Base-by-base conservation (phyloP, 2,888 invertebrate species). In the Laothoe populi region DNA sequence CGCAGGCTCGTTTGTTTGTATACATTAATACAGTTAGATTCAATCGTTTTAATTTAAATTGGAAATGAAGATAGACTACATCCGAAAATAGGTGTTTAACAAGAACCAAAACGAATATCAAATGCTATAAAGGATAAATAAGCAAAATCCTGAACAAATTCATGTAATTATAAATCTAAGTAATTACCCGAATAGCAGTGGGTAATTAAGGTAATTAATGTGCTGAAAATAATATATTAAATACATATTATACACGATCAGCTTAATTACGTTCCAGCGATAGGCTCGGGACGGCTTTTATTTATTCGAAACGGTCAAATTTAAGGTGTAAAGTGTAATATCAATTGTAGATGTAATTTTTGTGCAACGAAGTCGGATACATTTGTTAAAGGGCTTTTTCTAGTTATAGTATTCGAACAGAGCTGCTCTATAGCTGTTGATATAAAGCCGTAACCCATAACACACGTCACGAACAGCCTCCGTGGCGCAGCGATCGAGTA, bases 1-100 rank as follows among this genome's bases (percentile, higher is more conserved):
- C 2, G 16, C 60, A n/a, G 23, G 60, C 45, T 42, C 23, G 8
- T 26, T 42, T 46, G 23, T 40, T 60, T 42, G 42, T 53, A 31
- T 35, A 19, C 11, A 31, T 35, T 21, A 21, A 10, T 4, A 53
- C 31, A 35, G 53, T 4, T 46, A 13, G 19, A 53, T 35, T 53
- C 31, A 53, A 19, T 31, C 8, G 53, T 19, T 44, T 44, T 19
- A 53, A 53, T 53, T 53, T 4, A 49, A 49, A 49, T 49, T 49
- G 31, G 35, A 53, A 35, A 60, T 48, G 49, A 53, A 42, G 40
- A 42, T 11, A 19, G 16, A 49, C 7, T n/a, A 31, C 19, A 44
- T 13, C 23, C 46, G 23, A 46, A 46, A 48, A 8, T 38, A 38
- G 1, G 13, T 31, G 31, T 31, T 10, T 38, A 38, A 38, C 38